Percentiles rank a stretch among this genome's conserved stretches.
phyloP scores from a whole-genome alignment of 2,888 invertebrate genomes.

The Machimus rusticus region DNA sequence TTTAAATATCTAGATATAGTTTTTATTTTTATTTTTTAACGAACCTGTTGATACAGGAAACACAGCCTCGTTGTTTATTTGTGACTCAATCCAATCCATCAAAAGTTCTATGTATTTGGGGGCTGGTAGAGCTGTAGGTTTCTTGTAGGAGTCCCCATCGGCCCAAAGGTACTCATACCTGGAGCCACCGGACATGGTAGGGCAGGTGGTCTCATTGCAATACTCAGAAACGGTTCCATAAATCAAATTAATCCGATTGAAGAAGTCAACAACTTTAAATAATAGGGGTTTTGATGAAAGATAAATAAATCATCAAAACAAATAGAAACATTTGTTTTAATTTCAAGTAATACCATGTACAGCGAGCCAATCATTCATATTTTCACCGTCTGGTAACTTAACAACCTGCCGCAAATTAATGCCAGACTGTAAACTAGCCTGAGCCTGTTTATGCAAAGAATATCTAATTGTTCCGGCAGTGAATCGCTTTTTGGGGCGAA shows the following conservation, averaged over 20 bases:
- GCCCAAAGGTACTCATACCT: conserved; percentile 92
- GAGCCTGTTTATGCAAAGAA: conserved; percentile 88
- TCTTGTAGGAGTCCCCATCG: conserved; percentile 79
- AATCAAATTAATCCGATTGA: conserved; percentile 90
- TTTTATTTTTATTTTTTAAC: no score
- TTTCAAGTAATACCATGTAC: conserved; percentile 78
- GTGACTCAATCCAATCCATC: conserved; percentile 92
- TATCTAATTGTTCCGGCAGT: conserved; percentile 86
- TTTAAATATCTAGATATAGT: neutral
- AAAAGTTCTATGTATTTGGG: conserved; percentile 82
- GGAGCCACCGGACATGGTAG: conserved; percentile 89
- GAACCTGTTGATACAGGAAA: conserved; percentile 81
- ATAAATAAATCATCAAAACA: neutral
- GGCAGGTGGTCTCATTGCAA: conserved; percentile 83
- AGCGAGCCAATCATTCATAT: conserved; percentile 90
- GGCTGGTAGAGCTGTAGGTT: conserved; percentile 82
- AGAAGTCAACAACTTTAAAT: conserved; percentile 86
- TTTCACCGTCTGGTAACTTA: conserved; percentile 82
- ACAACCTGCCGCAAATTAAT: conserved; percentile 85
- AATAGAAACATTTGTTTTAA: neutral
- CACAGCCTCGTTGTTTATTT: conserved; percentile 86
- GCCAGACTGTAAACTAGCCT: conserved; percentile 88
- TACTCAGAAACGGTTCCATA: conserved; percentile 89
- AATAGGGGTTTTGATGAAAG: neutral
- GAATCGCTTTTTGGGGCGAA: conserved; percentile 87